Percentiles rank a stretch among this genome's conserved stretches.
phyloP scores from a whole-genome alignment of 2,888 invertebrate species.

The Scrobipalpa atriplicella region DNA sequence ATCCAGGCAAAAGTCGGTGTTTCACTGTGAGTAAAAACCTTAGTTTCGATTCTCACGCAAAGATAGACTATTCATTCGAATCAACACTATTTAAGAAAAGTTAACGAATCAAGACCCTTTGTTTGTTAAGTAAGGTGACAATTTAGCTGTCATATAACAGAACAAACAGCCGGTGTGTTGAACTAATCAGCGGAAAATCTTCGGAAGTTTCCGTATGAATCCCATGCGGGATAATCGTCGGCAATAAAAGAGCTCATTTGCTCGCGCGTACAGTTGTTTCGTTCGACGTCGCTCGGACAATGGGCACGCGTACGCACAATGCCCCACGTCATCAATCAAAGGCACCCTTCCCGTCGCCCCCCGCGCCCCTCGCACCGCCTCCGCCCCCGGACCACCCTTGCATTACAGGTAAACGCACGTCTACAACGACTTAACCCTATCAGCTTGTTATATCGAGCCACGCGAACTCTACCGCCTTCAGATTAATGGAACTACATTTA shows the following conservation, averaged over 20 bases:
- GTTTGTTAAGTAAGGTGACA: background rate
- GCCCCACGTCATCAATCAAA: conserved; percentile 73
- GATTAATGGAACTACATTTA: conserved; percentile 24
- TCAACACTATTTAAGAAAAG: background rate
- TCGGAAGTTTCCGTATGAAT: conserved; percentile 45
- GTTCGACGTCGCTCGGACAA: conserved; percentile 70
- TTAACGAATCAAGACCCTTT: background rate
- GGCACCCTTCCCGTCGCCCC: conserved; percentile 45
- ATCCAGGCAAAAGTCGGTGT: conserved; percentile 14
- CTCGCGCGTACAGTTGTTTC: conserved; percentile 66
- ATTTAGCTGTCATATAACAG: conserved; percentile 7
- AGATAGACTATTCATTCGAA: background rate
- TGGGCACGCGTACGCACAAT: conserved; percentile 66
- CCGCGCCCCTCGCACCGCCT: conserved; percentile 29
- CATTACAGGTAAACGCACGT: conserved; percentile 47
- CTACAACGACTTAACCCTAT: conserved; percentile 43
- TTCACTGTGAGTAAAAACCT: conserved; percentile 10
- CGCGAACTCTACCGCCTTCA: conserved; percentile 33
- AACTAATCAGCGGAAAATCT: conserved; percentile 45
- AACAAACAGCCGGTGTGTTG: conserved; percentile 5
- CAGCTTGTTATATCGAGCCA: conserved; percentile 37
- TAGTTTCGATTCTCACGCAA: background rate
- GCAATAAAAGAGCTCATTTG: conserved; percentile 65
- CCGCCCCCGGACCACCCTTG: conserved; percentile 42
- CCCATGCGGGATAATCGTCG: conserved; percentile 54